phyloP scores from a whole-genome alignment of 2,797 vertebrate species.

The Gouania willdenowi region DNA sequence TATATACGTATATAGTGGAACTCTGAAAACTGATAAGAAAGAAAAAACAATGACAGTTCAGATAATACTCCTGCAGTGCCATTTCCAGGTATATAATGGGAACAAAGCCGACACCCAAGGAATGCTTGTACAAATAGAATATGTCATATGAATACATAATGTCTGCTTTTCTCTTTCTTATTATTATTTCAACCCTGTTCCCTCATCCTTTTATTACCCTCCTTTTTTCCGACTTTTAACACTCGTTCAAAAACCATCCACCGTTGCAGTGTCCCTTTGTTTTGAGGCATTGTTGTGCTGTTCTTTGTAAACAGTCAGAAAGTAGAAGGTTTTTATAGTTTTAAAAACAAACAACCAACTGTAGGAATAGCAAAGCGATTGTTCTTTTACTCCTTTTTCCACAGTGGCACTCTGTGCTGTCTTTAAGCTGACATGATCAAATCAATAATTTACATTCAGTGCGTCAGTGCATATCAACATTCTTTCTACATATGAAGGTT shows the following conservation, averaged over 20 bases:
- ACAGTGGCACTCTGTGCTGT: conserved; percentile 50
- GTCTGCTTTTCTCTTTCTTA: conserved; percentile 20
- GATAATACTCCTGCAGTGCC: conserved; percentile 57
- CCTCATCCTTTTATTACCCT: conserved; percentile 21
- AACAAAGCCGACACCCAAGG: conserved; percentile 60
- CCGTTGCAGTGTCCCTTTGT: conserved; percentile 29
- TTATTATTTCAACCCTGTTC: conserved; percentile 18
- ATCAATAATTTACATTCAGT: conserved; percentile 73
- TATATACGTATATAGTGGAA: conserved; percentile 23
- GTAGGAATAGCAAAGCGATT: conserved; percentile 53
- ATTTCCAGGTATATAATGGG: conserved; percentile 65
- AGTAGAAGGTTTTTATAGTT: conserved; percentile 53
- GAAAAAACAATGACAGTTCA: conserved; percentile 35
- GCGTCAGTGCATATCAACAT: conserved; percentile 70
- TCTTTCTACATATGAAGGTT: conserved; percentile 57
- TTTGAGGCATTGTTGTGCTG: conserved; percentile 43
- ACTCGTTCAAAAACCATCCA: conserved; percentile 32
- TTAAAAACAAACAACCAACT: too few relatives aligned
- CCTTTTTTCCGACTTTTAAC: conserved; percentile 18
- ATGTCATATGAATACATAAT: too few relatives aligned
- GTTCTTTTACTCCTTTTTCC: conserved; percentile 55
- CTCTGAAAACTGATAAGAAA: conserved; percentile 44
- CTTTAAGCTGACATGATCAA: conserved; percentile 70
- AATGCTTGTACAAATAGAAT: conserved; percentile 62
- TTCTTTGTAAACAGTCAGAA: conserved; percentile 42